Evolutionary conservation across 1,140 invertebrate species (phyloP).

Genomic region (Dinoponera quadriceps): DNA sequence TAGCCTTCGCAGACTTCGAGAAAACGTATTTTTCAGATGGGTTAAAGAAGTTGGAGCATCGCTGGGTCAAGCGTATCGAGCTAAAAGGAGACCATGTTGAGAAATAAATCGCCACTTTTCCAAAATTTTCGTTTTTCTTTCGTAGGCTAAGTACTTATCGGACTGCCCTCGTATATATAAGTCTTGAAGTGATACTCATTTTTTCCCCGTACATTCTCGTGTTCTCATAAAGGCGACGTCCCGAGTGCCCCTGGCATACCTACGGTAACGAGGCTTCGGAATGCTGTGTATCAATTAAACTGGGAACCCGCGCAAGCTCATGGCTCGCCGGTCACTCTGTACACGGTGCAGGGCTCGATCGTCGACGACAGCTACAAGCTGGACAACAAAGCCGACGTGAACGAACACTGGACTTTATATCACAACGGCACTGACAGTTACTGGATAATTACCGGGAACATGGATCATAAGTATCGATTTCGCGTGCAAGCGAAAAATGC

Average conservation of each 20-base stretch:
- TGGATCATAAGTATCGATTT: conserved; percentile 89
- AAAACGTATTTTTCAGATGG: no score
- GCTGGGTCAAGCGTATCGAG: no score
- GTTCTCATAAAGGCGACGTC: conserved; percentile 86
- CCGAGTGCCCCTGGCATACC: conserved; percentile 90
- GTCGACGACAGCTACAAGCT: conserved; percentile 76
- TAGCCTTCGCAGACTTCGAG: no score
- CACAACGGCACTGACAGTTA: conserved; percentile 94
- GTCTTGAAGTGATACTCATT: background rate
- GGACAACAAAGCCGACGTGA: conserved; percentile 66
- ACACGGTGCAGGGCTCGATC: conserved; percentile 86
- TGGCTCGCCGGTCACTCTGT: conserved; percentile 88
- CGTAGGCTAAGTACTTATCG: no score
- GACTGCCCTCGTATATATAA: no score
- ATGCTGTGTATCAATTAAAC: conserved; percentile 89
- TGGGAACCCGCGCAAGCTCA: conserved; percentile 90
- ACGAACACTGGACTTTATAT: conserved; percentile 88
- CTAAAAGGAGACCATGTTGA: no score
- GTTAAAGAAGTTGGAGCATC: no score
- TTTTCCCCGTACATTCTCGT: background rate
- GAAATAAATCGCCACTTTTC: no score
- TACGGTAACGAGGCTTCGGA: conserved; percentile 87
- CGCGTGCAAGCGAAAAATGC: conserved; percentile 92
- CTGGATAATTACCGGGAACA: conserved; percentile 91
- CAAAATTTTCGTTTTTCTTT: no score